Conservation (phyloP, 2,888 invertebrate genomes). For the Melinopterus prodromus region DNA sequence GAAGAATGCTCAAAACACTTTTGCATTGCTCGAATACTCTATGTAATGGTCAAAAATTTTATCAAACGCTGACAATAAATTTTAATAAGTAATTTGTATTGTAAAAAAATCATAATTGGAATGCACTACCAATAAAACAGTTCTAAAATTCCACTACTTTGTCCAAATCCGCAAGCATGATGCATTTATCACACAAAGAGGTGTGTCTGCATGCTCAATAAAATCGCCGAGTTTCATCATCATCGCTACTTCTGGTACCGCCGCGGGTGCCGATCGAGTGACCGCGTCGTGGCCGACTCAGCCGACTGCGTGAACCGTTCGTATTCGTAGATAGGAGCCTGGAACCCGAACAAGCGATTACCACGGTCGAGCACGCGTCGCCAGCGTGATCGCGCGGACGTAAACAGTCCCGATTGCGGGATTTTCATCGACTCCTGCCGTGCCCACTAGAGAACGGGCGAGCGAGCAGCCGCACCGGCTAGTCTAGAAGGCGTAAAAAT, state of each 20-base stretch:
- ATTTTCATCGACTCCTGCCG: not conserved
- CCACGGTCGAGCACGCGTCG: constrained; percentile 28
- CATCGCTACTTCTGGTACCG: not conserved
- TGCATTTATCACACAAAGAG: not conserved
- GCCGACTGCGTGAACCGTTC: constrained; percentile 6
- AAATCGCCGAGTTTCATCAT: not conserved
- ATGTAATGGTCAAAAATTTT: no score
- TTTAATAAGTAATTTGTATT: no score
- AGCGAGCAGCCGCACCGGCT: not conserved
- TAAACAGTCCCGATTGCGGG: constrained; percentile 15
- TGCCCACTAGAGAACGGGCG: not conserved
- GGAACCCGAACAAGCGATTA: not conserved
- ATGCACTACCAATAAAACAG: no score
- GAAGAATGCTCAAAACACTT: no score
- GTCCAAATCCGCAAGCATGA: not conserved
- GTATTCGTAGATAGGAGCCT: not conserved
- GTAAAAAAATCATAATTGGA: no score
- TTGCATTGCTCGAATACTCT: no score
- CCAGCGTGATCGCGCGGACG: constrained; percentile 35
- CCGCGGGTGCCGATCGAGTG: not conserved
- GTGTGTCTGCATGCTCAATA: not conserved
- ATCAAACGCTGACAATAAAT: no score
- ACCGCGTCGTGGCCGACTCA: not conserved
- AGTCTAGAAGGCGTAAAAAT: not conserved
- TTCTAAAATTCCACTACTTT: no score